phyloP scores from a whole-genome alignment of 2,113 vertebrate species.

The Clupea harengus region DNA sequence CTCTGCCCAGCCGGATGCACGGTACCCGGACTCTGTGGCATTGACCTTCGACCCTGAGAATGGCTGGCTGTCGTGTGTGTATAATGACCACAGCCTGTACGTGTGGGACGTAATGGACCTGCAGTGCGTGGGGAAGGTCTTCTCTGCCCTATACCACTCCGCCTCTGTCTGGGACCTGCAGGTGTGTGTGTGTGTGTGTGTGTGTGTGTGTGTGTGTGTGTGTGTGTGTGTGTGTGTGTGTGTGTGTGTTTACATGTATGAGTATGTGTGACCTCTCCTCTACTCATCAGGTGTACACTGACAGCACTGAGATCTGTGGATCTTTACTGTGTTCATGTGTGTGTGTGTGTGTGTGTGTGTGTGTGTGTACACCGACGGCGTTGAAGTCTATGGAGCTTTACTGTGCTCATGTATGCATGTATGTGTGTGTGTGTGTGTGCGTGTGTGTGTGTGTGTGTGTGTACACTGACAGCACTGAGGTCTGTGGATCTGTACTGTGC shows the following conservation, averaged over 20 bases:
- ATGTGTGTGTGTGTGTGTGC: neutral
- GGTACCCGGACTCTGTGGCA: slow-evolving; percentile 85
- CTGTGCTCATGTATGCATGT: neutral
- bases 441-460: slow-evolving; percentile 63
- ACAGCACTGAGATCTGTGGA: neutral
- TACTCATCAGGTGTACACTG: too few species aligned
- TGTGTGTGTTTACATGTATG: too few species aligned
- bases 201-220: neutral
- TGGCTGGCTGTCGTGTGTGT: slow-evolving; percentile 91
- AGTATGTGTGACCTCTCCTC: too few species aligned
- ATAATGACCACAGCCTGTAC: slow-evolving; percentile 95
- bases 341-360: neutral
- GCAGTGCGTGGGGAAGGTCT: slow-evolving; percentile 87
- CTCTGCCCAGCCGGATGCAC: slow-evolving; percentile 68
- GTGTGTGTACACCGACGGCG: neutral
- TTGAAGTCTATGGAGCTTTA: neutral
- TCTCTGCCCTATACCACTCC: slow-evolving; percentile 90
- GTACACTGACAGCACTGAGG: neutral
- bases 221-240: neutral
- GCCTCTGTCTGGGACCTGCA: slow-evolving; percentile 91
- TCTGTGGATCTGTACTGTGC: too few species aligned
- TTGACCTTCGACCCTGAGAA: slow-evolving; percentile 87
- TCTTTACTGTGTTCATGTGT: neutral
- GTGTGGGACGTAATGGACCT: slow-evolving; percentile 93
- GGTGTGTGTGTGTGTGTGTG: slow-evolving; percentile 67